phyloP scores from a whole-genome alignment of 2,888 invertebrate genomes.

The Phorcus lineatus region DNA sequence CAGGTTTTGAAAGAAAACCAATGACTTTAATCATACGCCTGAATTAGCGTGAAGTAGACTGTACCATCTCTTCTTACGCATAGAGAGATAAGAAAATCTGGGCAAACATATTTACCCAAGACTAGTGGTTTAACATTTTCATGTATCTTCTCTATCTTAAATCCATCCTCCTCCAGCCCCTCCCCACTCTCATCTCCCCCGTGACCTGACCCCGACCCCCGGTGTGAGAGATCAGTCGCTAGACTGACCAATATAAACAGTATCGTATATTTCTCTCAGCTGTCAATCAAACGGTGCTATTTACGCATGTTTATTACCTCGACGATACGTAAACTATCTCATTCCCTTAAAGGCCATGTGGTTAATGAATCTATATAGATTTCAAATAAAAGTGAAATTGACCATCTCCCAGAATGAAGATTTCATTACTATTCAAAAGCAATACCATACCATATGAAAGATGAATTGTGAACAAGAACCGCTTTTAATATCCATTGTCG shows the following conservation, averaged over 20 bases:
- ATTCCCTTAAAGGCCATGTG: background rate
- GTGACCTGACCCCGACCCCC: background rate
- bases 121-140: too few relatives aligned
- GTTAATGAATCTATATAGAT: background rate
- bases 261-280: background rate
- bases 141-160: too few relatives aligned
- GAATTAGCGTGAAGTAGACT: too few relatives aligned
- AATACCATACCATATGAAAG: too few relatives aligned
- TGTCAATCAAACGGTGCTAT: slow-evolving; percentile 1
- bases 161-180: too few relatives aligned
- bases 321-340: background rate
- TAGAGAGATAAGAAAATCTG: too few relatives aligned
- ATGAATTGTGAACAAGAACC: too few relatives aligned
- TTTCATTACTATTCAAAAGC: background rate
- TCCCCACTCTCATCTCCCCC: background rate
- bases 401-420: background rate
- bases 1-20: too few relatives aligned
- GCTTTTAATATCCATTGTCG: too few relatives aligned
- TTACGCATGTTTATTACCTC: background rate
- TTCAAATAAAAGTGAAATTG: background rate
- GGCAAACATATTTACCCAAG: too few relatives aligned
- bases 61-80: too few relatives aligned
- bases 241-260: slow-evolving; percentile 15
- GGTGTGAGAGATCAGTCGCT: background rate
- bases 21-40: too few relatives aligned